Percentiles rank a stretch among this genome's conserved stretches.
Conservation (phyloP, 2,888 invertebrate genomes). For the Apamea crenata region DNA sequence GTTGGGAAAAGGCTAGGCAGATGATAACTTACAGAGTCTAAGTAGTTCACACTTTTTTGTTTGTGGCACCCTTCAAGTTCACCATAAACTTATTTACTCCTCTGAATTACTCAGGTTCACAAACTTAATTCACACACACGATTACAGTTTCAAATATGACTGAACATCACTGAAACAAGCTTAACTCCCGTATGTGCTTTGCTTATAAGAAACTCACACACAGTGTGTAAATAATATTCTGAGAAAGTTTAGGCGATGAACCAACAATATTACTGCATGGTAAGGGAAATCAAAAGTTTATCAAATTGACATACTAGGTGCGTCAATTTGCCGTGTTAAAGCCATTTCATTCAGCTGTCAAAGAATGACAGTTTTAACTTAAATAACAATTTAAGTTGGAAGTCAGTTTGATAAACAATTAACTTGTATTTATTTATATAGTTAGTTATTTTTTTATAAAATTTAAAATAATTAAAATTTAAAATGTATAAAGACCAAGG, state of each 20-base stretch:
- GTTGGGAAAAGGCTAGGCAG: too few relatives aligned
- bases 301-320: not conserved
- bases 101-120: not conserved
- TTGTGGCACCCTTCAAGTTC: not conserved
- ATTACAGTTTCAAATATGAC: conserved; percentile 9
- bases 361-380: not conserved
- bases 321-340: not conserved
- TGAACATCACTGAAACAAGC: not conserved
- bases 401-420: not conserved
- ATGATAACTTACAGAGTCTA: not conserved
- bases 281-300: not conserved
- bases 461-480: too few relatives aligned
- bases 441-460: too few relatives aligned
- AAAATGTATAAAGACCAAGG: too few relatives aligned
- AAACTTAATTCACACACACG: conserved; percentile 10
- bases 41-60: not conserved
- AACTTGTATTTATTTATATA: not conserved
- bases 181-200: too few relatives aligned
- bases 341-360: not conserved
- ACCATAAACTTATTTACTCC: conserved; percentile 5
- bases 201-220: not conserved
- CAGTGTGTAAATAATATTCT: not conserved
- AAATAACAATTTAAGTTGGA: not conserved
- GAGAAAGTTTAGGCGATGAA: not conserved
- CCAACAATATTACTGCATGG: not conserved